These are phyloP conservation scores for Linyphia triangularis DNA, from an alignment of 2,888 invertebrate species.

Conservation along the genomic window DNA sequence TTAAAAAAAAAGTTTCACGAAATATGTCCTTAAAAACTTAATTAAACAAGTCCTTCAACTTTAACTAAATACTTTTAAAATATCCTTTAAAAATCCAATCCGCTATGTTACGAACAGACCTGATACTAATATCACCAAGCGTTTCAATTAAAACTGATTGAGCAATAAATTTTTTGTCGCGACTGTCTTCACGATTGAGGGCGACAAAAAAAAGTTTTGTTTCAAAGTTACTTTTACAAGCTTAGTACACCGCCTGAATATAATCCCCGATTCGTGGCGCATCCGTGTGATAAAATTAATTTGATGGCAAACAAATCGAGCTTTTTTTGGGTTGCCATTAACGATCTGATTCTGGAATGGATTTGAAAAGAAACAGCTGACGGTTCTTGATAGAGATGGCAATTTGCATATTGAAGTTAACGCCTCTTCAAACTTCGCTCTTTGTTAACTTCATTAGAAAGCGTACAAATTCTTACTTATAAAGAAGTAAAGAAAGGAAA, in stretches of 20 bases:
- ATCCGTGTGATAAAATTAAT: conserved; percentile 17
- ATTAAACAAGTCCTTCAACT: neutral
- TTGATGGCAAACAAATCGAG: conserved; percentile 18
- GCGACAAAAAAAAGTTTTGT: neutral
- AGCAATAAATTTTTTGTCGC: conserved; percentile 18
- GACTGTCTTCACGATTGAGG: neutral
- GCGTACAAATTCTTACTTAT: neutral
- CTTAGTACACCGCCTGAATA: neutral
- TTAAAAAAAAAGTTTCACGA: neutral
- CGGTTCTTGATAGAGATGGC: neutral
- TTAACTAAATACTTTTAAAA: neutral
- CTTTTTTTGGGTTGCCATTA: conserved; percentile 8
- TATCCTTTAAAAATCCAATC: neutral
- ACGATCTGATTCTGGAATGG: neutral
- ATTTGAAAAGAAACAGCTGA: conserved; percentile 9
- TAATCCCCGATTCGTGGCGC: conserved; percentile 23
- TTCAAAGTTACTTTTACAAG: neutral
- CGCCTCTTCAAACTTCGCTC: conserved; percentile 13
- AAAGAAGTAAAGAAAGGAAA: neutral
- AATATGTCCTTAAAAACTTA: neutral
- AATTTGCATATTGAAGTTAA: conserved; percentile 21
- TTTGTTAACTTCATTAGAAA: conserved; percentile 29
- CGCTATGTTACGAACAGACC: neutral
- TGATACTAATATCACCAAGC: conserved; percentile 1
- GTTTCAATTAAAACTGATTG: conserved; percentile 28